Evolutionary conservation across 2,888 invertebrate genomes (phyloP).

Genomic region (Habrosyne pyritoides): DNA sequence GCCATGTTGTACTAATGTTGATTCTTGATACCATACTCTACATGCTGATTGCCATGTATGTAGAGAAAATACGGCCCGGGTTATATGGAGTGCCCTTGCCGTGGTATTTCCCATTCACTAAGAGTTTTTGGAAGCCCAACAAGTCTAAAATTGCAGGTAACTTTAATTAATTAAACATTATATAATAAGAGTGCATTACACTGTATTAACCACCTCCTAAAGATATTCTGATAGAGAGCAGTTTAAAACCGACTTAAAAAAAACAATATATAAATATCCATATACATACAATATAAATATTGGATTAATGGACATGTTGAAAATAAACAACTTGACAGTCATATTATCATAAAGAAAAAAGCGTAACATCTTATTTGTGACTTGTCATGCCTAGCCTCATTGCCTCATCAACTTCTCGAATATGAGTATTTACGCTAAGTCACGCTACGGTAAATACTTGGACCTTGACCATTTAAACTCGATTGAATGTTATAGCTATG

Average conservation of each 20-base stretch:
- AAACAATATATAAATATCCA: too few species aligned
- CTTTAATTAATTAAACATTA: slow-evolving; percentile 2
- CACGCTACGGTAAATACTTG: not conserved
- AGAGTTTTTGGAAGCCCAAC: slow-evolving; percentile 81
- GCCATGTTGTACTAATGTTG: slow-evolving; percentile 88
- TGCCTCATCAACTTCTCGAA: not conserved
- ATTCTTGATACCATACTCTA: slow-evolving; percentile 88
- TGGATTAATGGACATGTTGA: too few species aligned
- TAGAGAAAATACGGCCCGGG: slow-evolving; percentile 94
- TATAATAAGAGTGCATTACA: too few species aligned
- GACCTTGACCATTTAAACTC: not conserved
- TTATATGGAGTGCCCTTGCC: slow-evolving; percentile 92
- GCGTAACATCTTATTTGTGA: not conserved
- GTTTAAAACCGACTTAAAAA: too few species aligned
- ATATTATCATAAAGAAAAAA: not conserved
- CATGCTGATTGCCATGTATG: slow-evolving; percentile 90
- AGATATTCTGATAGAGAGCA: too few species aligned
- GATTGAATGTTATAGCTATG: not conserved
- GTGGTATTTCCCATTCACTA: slow-evolving; percentile 91
- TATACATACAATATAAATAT: too few species aligned
- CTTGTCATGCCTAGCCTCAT: not conserved
- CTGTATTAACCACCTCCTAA: too few species aligned
- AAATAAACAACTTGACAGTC: too few species aligned
- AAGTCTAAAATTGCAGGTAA: slow-evolving; percentile 62
- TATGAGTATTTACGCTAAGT: not conserved